phyloP scores from a whole-genome alignment of 2,113 vertebrate species.

The Mungos mungo region DNA sequence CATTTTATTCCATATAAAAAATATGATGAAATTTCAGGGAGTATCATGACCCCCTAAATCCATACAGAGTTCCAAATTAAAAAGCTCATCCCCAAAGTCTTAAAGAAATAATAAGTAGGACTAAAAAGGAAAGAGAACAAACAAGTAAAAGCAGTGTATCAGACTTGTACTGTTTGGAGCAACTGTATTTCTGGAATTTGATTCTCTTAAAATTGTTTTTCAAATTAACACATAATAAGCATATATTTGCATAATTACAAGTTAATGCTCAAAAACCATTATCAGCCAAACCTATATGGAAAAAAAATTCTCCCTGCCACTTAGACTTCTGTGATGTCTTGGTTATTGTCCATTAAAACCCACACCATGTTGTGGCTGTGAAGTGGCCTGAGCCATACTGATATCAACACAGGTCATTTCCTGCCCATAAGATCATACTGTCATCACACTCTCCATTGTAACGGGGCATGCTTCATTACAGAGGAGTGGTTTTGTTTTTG shows the following conservation, averaged over 20 bases:
- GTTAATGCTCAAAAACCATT: conserved; percentile 26
- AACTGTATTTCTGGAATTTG: conserved; percentile 52
- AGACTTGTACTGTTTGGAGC: not conserved
- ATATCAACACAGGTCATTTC: not conserved
- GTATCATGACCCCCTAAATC: not conserved
- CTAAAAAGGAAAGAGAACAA: not conserved
- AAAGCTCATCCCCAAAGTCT: not conserved
- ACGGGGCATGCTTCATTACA: not conserved
- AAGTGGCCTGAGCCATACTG: not conserved
- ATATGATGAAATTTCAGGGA: not conserved
- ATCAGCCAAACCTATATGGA: not conserved
- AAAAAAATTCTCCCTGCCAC: not conserved
- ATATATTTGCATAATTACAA: conserved; percentile 60
- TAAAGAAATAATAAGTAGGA: not conserved
- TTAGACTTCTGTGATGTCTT: not conserved
- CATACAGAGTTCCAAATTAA: not conserved
- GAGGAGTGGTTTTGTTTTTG: not conserved
- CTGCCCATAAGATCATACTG: not conserved
- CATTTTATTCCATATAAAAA: not conserved
- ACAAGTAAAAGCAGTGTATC: not conserved
- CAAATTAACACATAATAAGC: conserved; percentile 23
- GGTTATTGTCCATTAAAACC: not conserved
- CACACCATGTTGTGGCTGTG: not conserved
- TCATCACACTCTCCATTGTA: not conserved
- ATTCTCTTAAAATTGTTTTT: conserved; percentile 43